Base-by-base conservation (phyloP, 1,140 invertebrate genomes). In the Solenopsis invicta region DNA sequence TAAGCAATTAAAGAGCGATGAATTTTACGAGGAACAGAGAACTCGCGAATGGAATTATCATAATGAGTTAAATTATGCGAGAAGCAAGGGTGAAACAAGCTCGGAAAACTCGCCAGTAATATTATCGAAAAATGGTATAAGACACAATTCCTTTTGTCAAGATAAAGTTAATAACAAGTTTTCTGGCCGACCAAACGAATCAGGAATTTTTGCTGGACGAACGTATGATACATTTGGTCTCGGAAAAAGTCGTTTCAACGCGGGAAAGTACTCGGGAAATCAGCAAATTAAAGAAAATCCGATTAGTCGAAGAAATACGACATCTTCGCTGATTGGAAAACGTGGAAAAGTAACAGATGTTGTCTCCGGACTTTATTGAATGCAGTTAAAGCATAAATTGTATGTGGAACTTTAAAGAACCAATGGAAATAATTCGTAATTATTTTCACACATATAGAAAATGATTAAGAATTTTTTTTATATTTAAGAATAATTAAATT, bases 301-400 rank as follows among this genome's bases (percentile, higher is more conserved):
- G 8, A 69, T 93, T n/a, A 91, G 90, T 13, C 85, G 90, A 48
- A 93, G 92, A 86, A 92, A 93, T 66, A 91, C 92, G 1, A 87
- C 90, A 0, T 87, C 91, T 0, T 90, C 91, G 2, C 56, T 88
- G 29, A 77, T 87, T 85, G 88, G 80, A 29, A 92, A 92, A 74
- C 91, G 93, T 13, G 93, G 91, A n/a, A 95, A 95, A 86, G 95
- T 95, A 13, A 95, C 95, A 6, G 95, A 95, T 41, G 87, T 95
- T 48, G 80, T 95, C 34, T 95, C 95, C 0, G 95, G 95, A 1
- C 91, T 95, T 41, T 95, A 95, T 81, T 94, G 75, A 92, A 59
- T 10, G 6, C 18, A 1, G 67, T 2, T n/a, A 37, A 18, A 52
- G 8, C 1, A 29, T 24, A 12, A 81, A 16, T 64, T 64, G 45